Evolutionary conservation across 2,797 vertebrate species (phyloP), one percentile per base, ranked within the genome.

Genomic region (Cuniculus paca): DNA sequence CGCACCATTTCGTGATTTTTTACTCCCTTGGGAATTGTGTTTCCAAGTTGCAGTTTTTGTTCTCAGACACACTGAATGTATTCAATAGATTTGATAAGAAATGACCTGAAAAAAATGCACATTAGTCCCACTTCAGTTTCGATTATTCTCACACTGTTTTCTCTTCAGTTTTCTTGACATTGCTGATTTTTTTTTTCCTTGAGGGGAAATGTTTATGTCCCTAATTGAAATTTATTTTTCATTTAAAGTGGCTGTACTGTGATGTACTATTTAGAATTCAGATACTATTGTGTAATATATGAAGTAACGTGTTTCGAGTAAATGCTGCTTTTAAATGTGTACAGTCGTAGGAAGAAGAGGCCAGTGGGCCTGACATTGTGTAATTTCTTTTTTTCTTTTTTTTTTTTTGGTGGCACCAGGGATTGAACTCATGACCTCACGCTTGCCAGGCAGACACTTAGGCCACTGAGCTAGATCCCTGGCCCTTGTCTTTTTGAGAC

Each of bases 31-130:
- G 70, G 56, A 70, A 58, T 97, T 91, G 70, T 91, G 52, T 95
- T 95, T 91, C 34, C 88, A 63, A 94, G 92, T 82, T 88, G 75
- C 54, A 88, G 70, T 84, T 97, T 96, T 95, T 85, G 65, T 88
- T 77, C 39, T 36, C 11, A 85, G 58, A 83, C 22, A 28, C 1
- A 8, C 19, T 56, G 89, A 90, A 24, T 81, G 45, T 34, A 65
- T 70, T 61, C 14, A 45, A 34, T 85, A 68, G 7, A 48, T 88
- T 87, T 45, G 36, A 48, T 63, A 36, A 87, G 70, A 81, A 65
- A 26, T 36, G 85, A 77, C 61, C 90, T 80, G 78, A 84, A 61
- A n/a, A 16, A 50, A 39, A 60, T 92, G 86, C 34, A 17, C 48
- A 0, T 3, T 82, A 39, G 31, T 79, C 10, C n/a, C 20, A n/a